These are phyloP conservation scores for Podargus strigoides DNA, from an alignment of 2,797 vertebrate species.

Conservation along the genomic window DNA sequence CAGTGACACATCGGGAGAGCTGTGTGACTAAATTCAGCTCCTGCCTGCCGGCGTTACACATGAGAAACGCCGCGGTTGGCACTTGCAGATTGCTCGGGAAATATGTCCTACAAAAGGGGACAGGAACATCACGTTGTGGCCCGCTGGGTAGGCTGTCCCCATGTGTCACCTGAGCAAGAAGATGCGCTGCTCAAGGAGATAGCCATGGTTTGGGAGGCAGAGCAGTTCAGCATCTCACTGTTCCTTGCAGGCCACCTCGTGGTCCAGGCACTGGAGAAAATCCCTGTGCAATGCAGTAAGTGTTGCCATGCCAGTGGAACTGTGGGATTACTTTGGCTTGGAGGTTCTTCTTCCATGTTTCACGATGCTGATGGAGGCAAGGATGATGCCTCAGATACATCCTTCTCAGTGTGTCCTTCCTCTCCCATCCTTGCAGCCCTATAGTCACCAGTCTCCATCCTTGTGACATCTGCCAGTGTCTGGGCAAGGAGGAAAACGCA, in stretches of 20 bases:
- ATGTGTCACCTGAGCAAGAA: not conserved
- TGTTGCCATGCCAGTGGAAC: not conserved
- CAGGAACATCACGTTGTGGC: not conserved
- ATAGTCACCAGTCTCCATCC: not conserved
- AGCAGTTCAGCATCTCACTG: not conserved
- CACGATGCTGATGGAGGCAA: not conserved
- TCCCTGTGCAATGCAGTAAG: not conserved
- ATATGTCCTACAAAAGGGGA: not conserved
- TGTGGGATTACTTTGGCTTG: accelerated
- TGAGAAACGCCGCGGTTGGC: accelerated
- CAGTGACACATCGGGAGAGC: not conserved
- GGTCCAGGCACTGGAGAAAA: not conserved
- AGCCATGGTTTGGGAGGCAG: not conserved
- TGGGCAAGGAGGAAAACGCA: not conserved
- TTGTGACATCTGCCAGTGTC: not conserved
- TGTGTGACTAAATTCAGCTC: not conserved
- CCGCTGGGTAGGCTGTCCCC: not conserved
- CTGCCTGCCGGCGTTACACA: not conserved
- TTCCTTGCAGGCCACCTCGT: not conserved
- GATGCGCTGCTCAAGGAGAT: not conserved
- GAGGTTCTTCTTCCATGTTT: not conserved
- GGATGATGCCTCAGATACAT: not conserved
- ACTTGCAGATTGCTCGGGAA: not conserved
- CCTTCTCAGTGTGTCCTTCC: not conserved
- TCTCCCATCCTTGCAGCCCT: not conserved